Evolutionary conservation across 2,113 vertebrate species (phyloP).

Genomic region (Engraulis encrasicolus): DNA sequence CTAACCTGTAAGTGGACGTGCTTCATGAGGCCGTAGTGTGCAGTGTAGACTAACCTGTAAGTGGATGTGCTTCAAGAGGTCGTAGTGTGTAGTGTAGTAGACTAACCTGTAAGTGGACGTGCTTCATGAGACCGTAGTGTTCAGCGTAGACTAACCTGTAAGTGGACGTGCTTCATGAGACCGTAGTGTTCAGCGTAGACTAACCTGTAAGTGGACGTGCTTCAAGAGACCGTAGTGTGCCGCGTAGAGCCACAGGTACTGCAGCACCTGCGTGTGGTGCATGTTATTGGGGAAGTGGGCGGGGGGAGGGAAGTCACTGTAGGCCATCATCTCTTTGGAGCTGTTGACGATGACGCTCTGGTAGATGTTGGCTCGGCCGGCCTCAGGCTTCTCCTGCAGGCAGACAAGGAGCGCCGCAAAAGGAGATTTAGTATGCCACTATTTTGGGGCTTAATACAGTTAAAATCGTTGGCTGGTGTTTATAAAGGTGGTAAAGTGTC

Average conservation of each 20-base stretch:
- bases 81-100: too few relatives aligned
- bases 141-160: too few relatives aligned
- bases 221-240: slow-evolving; percentile 75
- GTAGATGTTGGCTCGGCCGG: slow-evolving; percentile 78
- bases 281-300: slow-evolving; percentile 83
- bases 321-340: slow-evolving; percentile 87
- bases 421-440: neutral
- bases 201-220: slow-evolving; percentile 79
- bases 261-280: slow-evolving; percentile 79
- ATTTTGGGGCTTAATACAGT: neutral
- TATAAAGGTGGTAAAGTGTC: too few relatives aligned
- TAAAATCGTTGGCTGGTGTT: too few relatives aligned
- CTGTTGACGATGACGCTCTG: slow-evolving; percentile 81
- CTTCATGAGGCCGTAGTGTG: too few relatives aligned
- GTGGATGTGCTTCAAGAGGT: too few relatives aligned
- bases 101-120: too few relatives aligned
- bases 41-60: too few relatives aligned
- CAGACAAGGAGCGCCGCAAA: neutral
- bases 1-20: too few relatives aligned
- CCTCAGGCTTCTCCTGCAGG: slow-evolving; percentile 69
- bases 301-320: slow-evolving; percentile 84
- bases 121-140: slow-evolving; percentile 12
- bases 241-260: slow-evolving; percentile 81
- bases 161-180: too few relatives aligned
- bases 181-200: too few relatives aligned